phyloP scores from a whole-genome alignment of 2,888 invertebrate genomes.

The Achlya flavicornis region DNA sequence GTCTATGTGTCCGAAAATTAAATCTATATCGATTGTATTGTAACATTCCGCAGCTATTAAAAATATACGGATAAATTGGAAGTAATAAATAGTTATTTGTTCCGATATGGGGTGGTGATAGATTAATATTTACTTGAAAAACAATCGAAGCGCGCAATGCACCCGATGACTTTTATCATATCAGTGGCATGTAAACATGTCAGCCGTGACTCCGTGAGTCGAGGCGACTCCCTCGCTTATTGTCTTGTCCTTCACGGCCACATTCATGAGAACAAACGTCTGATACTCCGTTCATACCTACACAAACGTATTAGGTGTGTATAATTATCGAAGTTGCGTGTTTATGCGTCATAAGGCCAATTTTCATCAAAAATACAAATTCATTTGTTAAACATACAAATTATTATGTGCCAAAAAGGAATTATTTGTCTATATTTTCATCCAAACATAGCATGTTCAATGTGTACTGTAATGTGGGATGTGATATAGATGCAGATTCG shows the following conservation, averaged over 20 bases:
- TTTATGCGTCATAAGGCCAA: slow-evolving; percentile 22
- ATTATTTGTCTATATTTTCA: slow-evolving; percentile 33
- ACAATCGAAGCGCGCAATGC: slow-evolving; percentile 20
- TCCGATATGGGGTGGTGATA: slow-evolving; percentile 19
- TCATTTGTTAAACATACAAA: slow-evolving; percentile 33
- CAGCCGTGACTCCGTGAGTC: slow-evolving; percentile 16
- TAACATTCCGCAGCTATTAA: slow-evolving; percentile 19
- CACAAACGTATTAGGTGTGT: slow-evolving; percentile 36
- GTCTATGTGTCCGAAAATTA: slow-evolving; percentile 17
- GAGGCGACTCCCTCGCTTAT: background rate
- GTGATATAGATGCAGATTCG: slow-evolving; percentile 61
- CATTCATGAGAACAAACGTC: background rate
- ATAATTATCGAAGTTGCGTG: slow-evolving; percentile 40
- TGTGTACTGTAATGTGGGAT: slow-evolving; percentile 77
- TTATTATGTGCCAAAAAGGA: slow-evolving; percentile 36
- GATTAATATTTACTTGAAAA: slow-evolving; percentile 22
- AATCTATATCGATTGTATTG: background rate
- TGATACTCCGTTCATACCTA: slow-evolving; percentile 12
- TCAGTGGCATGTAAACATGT: slow-evolving; percentile 26
- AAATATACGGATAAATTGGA: background rate
- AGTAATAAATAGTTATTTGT: slow-evolving; percentile 19
- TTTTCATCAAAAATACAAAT: slow-evolving; percentile 32
- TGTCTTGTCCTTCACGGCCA: background rate
- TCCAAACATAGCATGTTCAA: slow-evolving; percentile 62
- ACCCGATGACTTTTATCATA: slow-evolving; percentile 22